Evolutionary conservation across 2,113 vertebrate genomes (phyloP).

Genomic region (Brienomyrus longianalis): DNA sequence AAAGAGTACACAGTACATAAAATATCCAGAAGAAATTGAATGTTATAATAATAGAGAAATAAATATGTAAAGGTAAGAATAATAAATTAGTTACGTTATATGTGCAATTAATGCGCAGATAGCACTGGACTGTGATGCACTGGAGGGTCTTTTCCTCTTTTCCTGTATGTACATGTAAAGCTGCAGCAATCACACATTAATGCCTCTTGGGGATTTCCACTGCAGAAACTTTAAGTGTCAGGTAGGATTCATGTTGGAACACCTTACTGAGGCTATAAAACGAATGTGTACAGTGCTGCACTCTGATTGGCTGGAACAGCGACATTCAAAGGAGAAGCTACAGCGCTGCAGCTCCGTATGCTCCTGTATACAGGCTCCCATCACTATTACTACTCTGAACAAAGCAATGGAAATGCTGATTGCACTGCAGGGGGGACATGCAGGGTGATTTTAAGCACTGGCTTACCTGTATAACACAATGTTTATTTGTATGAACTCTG

Average conservation of each 20-base stretch:
- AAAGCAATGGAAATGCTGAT: background rate
- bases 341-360: background rate
- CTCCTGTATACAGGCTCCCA: background rate
- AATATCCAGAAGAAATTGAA: background rate
- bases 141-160: background rate
- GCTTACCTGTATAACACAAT: background rate
- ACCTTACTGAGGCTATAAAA: background rate
- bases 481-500: background rate
- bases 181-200: background rate
- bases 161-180: background rate
- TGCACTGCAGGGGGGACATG: background rate
- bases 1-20: background rate
- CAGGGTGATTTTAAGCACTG: background rate
- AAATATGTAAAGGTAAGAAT: background rate
- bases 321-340: background rate
- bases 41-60: background rate
- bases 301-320: background rate
- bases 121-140: background rate
- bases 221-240: background rate
- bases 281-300: background rate
- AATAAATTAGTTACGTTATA: background rate
- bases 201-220: conserved; percentile 5
- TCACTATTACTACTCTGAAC: background rate
- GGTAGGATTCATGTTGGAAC: background rate
- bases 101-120: background rate